A percentile compares a stretch with the other conserved stretches of the same genome.
These are phyloP conservation scores for Limnothrissa miodon DNA, from an alignment of 2,113 vertebrate species.

Conservation along the genomic window DNA sequence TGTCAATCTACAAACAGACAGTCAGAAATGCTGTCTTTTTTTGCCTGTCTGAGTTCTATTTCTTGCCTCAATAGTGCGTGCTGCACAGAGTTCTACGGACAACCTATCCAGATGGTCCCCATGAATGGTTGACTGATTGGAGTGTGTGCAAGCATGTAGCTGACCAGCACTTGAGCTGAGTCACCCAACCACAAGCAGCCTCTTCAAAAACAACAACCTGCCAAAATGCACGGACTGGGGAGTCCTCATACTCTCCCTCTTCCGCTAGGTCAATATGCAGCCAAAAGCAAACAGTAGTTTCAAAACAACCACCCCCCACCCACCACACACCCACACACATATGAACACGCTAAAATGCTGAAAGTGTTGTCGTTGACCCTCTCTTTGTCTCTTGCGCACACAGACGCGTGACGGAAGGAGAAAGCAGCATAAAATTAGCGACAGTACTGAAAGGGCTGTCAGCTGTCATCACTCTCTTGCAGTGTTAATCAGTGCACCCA, in stretches of 20 bases:
- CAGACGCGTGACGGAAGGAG: background rate
- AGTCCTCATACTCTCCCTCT: background rate
- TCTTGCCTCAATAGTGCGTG: background rate
- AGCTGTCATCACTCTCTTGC: background rate
- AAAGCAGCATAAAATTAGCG: background rate
- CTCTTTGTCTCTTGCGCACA: background rate
- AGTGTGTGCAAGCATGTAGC: background rate
- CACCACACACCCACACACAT: too few species aligned
- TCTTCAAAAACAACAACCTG: background rate
- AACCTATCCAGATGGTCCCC: background rate
- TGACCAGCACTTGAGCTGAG: background rate
- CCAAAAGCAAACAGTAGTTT: too few species aligned
- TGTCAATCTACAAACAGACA: too few species aligned
- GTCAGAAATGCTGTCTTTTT: background rate
- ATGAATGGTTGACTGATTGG: background rate
- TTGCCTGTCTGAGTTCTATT: background rate
- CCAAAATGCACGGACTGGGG: background rate
- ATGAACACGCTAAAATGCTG: too few species aligned
- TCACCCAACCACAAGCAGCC: background rate
- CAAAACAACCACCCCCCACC: too few species aligned
- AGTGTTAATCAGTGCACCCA: background rate
- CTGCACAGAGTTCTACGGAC: too few species aligned
- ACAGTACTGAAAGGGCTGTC: background rate
- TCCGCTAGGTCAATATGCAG: too few species aligned
- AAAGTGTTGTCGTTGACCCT: too few species aligned